Percentiles rank a stretch among this genome's conserved stretches.
Conservation (phyloP, 1,140 invertebrate species). For the Drosophila ohnishii region DNA sequence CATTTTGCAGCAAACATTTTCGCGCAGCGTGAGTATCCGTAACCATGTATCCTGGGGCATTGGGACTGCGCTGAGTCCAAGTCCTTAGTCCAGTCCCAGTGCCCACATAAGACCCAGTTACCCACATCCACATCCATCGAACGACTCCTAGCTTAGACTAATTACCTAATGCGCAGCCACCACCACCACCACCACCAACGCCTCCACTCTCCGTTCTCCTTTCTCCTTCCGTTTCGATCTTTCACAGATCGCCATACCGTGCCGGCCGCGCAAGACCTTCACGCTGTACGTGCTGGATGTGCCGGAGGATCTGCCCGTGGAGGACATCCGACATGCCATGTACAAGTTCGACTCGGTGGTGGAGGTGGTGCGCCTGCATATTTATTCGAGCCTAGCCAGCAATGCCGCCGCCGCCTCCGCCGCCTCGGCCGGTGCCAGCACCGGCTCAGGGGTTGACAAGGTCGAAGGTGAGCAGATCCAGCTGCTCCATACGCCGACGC, state of each 20-base stretch:
- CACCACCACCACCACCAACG: constrained; percentile 3
- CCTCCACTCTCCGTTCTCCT: constrained; percentile 21
- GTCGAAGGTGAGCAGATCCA: constrained; percentile 68
- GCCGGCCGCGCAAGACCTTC: constrained; percentile 91
- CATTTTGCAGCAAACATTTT: constrained; percentile 79
- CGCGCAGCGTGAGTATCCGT: constrained; percentile 71
- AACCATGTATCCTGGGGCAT: constrained; percentile 3
- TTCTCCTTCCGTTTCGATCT: constrained; percentile 14
- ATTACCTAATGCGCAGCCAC: constrained; percentile 21
- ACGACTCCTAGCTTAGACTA: constrained; percentile 13
- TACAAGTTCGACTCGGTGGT: constrained; percentile 92
- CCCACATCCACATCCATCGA: constrained; percentile 15
- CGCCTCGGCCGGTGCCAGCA: constrained; percentile 13
- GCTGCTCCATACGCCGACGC: constrained; percentile 51
- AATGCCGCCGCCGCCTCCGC: constrained; percentile 28
- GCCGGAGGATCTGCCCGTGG: constrained; percentile 91
- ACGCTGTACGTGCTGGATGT: constrained; percentile 91
- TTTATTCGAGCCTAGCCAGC: constrained; percentile 80
- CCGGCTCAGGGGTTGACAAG: constrained; percentile 64
- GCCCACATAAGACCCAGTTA: not conserved
- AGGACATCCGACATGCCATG: constrained; percentile 91
- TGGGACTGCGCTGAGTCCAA: constrained; percentile 1
- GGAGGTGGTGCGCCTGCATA: constrained; percentile 87
- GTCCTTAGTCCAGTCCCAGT: not conserved
- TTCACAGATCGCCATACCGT: constrained; percentile 90